Evolutionary conservation across 2,113 vertebrate species (phyloP).

Genomic region (Narcine bancroftii): DNA sequence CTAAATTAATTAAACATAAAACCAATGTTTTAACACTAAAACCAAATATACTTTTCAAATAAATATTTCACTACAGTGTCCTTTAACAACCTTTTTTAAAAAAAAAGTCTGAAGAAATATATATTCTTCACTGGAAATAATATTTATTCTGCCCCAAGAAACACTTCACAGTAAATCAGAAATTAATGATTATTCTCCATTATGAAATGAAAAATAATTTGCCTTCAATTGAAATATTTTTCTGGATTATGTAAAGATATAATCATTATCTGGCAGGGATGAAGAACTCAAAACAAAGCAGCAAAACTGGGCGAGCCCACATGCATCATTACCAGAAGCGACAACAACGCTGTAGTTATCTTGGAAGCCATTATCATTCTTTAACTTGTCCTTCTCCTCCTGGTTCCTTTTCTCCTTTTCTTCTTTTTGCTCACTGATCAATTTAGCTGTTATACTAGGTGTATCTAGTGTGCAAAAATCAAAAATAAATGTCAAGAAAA

Average conservation of each 20-base stretch:
- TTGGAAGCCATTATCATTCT: constrained; percentile 93
- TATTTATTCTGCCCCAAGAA: neutral
- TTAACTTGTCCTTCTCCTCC: constrained; percentile 97
- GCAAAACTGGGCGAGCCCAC: no score
- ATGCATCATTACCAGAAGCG: constrained; percentile 75
- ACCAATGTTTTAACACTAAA: neutral
- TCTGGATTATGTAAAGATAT: neutral
- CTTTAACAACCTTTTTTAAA: neutral
- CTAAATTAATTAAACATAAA: neutral
- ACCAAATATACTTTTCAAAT: neutral
- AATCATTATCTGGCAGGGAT: neutral
- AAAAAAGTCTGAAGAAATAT: neutral
- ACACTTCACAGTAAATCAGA: neutral
- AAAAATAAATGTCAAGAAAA: neutral
- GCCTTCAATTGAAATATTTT: neutral
- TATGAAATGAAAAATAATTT: neutral
- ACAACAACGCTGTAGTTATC: constrained; percentile 98
- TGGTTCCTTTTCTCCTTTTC: constrained; percentile 99
- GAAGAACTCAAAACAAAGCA: no score
- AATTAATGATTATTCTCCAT: neutral
- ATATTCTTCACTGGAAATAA: no score
- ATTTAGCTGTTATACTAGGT: constrained; percentile 94
- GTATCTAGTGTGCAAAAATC: constrained; percentile 65
- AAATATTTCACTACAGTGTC: neutral
- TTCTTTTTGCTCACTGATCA: constrained; percentile 96